Evolutionary conservation across 1,140 invertebrate species (phyloP).

Genomic region (Tenebrio molitor): DNA sequence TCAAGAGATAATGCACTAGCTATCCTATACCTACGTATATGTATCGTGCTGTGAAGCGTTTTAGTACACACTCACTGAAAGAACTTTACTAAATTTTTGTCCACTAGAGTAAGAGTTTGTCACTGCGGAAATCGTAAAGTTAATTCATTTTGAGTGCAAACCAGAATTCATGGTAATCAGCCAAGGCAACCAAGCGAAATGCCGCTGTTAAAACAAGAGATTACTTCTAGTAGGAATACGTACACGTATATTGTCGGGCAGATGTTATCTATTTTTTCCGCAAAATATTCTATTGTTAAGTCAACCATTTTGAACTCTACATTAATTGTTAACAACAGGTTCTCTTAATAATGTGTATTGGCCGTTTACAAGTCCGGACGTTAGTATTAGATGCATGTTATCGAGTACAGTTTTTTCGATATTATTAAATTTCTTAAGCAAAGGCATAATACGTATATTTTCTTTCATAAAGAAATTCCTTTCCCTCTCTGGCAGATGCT

Average conservation of each 20-base stretch:
- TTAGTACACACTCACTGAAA: not conserved
- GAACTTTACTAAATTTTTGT: too few relatives aligned
- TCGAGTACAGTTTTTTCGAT: constrained; percentile 12
- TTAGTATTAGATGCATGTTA: too few relatives aligned
- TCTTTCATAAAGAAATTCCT: constrained; percentile 39
- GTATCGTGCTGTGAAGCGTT: too few relatives aligned
- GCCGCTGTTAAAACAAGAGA: not conserved
- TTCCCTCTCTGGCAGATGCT: constrained; percentile 32
- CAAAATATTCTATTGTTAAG: too few relatives aligned
- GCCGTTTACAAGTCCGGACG: too few relatives aligned
- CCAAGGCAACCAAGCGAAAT: constrained; percentile 26
- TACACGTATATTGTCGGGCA: not conserved
- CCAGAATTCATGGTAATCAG: constrained; percentile 20
- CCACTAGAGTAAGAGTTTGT: too few relatives aligned
- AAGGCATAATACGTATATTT: constrained; percentile 40
- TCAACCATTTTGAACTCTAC: too few relatives aligned
- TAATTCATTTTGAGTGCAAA: constrained; percentile 1
- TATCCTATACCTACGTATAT: too few relatives aligned
- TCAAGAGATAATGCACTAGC: too few relatives aligned
- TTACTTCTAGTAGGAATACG: not conserved
- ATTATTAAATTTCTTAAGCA: constrained; percentile 41
- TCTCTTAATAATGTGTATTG: too few relatives aligned
- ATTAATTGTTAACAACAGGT: too few relatives aligned
- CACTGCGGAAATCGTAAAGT: constrained; percentile 4
- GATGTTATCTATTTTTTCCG: constrained; percentile 8